Evolutionary conservation across 2,113 vertebrate genomes (phyloP).

Genomic region (Hipposideros armiger): DNA sequence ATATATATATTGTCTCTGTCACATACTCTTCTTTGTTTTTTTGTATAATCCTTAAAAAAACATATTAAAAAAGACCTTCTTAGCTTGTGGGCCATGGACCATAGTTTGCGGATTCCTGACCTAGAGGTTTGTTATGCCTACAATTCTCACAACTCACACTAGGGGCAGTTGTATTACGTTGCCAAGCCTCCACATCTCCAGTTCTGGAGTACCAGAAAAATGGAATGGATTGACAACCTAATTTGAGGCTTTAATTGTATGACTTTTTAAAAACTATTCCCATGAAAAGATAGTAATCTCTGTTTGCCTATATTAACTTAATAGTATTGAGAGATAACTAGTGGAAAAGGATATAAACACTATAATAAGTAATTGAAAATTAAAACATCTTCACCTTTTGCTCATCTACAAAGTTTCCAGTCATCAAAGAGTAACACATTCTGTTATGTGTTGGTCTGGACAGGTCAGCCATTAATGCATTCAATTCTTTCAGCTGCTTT

Average conservation of each 20-base stretch:
- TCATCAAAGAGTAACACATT: conserved; percentile 8
- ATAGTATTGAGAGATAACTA: background rate
- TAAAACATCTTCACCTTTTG: background rate
- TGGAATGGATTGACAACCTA: background rate
- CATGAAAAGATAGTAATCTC: background rate
- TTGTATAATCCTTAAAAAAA: background rate
- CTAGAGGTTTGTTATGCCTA: background rate
- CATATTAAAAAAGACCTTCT: background rate
- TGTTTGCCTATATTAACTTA: background rate
- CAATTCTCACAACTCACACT: background rate
- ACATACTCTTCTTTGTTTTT: background rate
- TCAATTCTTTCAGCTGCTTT: background rate
- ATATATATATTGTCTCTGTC: background rate
- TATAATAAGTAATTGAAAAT: background rate
- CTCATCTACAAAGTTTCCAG: background rate
- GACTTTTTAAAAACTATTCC: conserved; percentile 1
- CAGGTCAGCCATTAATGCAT: background rate
- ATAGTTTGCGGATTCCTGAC: background rate
- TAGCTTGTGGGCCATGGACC: background rate
- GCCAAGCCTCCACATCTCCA: background rate
- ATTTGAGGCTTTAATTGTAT: background rate
- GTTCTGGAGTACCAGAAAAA: background rate
- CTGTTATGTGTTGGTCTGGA: background rate
- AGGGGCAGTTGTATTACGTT: background rate
- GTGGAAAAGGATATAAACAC: background rate